Evolutionary conservation across 2,888 invertebrate genomes (phyloP).

Genomic region (Colostygia pectinataria): DNA sequence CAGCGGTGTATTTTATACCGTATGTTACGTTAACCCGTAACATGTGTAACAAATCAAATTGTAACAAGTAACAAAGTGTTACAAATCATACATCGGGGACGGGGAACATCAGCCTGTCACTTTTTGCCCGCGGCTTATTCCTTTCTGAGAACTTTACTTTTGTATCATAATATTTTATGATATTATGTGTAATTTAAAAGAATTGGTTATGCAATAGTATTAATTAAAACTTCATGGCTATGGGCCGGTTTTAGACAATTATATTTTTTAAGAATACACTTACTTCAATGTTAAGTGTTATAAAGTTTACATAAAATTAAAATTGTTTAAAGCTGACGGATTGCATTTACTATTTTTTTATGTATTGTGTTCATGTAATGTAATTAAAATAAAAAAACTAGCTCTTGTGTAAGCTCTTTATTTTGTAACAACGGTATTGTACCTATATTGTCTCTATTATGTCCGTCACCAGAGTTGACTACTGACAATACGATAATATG

Average conservation of each 20-base stretch:
- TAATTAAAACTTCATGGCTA: background rate
- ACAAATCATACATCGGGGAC: slow-evolving; percentile 47
- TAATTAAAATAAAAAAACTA: no score
- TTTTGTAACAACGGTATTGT: no score
- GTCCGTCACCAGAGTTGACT: no score
- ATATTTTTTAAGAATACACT: background rate
- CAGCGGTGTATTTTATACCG: slow-evolving; percentile 13
- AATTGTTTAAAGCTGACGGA: no score
- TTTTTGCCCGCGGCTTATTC: slow-evolving; percentile 36
- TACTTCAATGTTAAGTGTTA: no score
- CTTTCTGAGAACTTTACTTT: slow-evolving; percentile 31
- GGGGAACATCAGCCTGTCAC: slow-evolving; percentile 54
- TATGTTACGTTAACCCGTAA: slow-evolving; percentile 39
- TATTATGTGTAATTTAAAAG: slow-evolving; percentile 40
- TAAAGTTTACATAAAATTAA: no score
- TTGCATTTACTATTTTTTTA: no score
- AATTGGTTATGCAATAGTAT: slow-evolving; percentile 15
- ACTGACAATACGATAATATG: no score
- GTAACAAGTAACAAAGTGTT: slow-evolving; percentile 37
- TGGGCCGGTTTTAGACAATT: background rate
- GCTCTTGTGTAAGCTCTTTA: no score
- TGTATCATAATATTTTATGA: slow-evolving; percentile 23
- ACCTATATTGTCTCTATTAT: no score
- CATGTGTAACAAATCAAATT: slow-evolving; percentile 49
- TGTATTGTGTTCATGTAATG: no score